These are phyloP conservation scores for Diceros bicornis DNA, from an alignment of 2,797 vertebrate species.

Conservation along the genomic window DNA sequence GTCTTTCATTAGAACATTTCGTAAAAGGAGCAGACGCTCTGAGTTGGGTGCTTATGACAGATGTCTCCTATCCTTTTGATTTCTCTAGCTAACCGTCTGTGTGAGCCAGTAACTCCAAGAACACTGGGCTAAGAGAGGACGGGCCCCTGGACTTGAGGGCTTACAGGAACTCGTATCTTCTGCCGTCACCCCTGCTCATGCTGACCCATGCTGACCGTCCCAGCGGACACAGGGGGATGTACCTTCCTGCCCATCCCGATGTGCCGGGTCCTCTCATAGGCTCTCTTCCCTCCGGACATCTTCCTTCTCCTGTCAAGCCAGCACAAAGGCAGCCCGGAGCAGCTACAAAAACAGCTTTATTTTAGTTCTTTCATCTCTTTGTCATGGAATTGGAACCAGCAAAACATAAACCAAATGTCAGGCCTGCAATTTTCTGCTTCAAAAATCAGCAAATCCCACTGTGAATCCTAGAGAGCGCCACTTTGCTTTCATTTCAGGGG, in stretches of 20 bases:
- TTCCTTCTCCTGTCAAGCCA: rapidly evolving
- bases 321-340: not conserved
- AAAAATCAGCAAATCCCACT: not conserved
- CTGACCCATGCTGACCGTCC: not conserved
- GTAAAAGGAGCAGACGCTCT: rapidly evolving
- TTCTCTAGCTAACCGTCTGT: not conserved
- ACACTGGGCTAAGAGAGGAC: not conserved
- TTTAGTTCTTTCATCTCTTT: not conserved
- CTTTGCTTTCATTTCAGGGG: not conserved
- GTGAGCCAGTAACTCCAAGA: not conserved
- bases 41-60: rapidly evolving
- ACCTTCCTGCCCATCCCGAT: not conserved
- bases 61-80: rapidly evolving
- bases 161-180: rapidly evolving
- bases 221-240: rapidly evolving
- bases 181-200: rapidly evolving
- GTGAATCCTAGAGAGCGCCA: not conserved
- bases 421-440: slow-evolving; percentile 15
- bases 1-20: not conserved
- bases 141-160: not conserved
- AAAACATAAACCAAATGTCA: not conserved
- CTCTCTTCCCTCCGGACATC: no score
- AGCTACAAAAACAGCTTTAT: not conserved
- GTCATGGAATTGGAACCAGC: not conserved
- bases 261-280: not conserved